A percentile compares a stretch with the other conserved stretches of the same genome.
Conservation (phyloP, 2,797 vertebrate species). For the Crax fasciolata region DNA sequence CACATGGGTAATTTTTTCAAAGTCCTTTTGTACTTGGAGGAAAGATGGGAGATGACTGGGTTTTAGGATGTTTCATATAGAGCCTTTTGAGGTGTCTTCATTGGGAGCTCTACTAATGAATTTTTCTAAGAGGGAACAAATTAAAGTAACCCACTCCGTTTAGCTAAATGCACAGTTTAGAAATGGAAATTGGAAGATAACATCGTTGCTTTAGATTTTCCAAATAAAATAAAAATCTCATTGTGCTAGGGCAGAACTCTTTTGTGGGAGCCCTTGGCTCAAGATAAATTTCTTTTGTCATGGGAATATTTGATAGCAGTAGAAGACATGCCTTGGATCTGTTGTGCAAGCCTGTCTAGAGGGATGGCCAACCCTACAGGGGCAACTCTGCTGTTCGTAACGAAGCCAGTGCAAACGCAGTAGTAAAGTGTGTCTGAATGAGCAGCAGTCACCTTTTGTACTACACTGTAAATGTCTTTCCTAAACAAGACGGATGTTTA, state of each 20-base stretch:
- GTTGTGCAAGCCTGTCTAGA: background rate
- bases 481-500: background rate
- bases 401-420: too few relatives aligned
- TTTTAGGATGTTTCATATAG: conserved; percentile 28
- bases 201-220: background rate
- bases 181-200: background rate
- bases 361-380: background rate
- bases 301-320: background rate
- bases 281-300: background rate
- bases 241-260: background rate
- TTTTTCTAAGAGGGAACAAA: conserved; percentile 36
- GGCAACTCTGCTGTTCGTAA: background rate
- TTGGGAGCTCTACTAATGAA: conserved; percentile 11
- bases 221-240: background rate
- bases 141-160: conserved; percentile 3
- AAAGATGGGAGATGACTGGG: background rate
- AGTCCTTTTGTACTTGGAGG: conserved; percentile 11
- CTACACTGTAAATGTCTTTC: background rate
- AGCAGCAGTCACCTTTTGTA: background rate
- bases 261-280: background rate
- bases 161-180: background rate
- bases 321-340: background rate
- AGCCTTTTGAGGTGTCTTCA: background rate
- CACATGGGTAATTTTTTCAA: conserved; percentile 40
- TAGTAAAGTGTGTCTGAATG: background rate